Percentiles rank a stretch among this genome's conserved stretches.
Evolutionary conservation across 2,888 invertebrate species (phyloP).

Genomic region (Incurvaria masculella): DNA sequence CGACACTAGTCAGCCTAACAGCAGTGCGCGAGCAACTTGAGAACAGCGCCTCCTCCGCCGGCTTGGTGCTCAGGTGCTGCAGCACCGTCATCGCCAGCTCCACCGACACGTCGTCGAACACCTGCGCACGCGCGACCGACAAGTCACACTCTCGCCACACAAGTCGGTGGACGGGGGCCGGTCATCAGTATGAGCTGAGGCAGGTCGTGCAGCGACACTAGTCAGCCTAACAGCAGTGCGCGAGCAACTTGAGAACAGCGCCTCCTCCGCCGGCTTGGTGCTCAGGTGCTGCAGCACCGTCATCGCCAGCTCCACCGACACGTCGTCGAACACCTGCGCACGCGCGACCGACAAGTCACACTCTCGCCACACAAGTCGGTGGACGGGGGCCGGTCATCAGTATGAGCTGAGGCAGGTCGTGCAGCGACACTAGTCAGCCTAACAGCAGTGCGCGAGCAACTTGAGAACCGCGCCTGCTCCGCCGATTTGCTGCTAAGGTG

Average conservation of each 20-base stretch:
- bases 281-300: slow-evolving; percentile 87
- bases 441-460: too few relatives aligned
- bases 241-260: slow-evolving; percentile 76
- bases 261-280: slow-evolving; percentile 74
- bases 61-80: slow-evolving; percentile 80
- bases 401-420: too few relatives aligned
- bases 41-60: slow-evolving; percentile 76
- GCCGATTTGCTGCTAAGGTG: too few relatives aligned
- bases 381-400: too few relatives aligned
- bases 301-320: slow-evolving; percentile 89
- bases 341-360: too few relatives aligned
- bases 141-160: too few relatives aligned
- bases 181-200: slow-evolving; percentile 89
- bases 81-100: slow-evolving; percentile 89
- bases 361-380: too few relatives aligned
- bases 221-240: slow-evolving; percentile 66
- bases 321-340: slow-evolving; percentile 92
- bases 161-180: slow-evolving; percentile 84
- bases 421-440: too few relatives aligned
- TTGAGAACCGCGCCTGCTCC: too few relatives aligned
- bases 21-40: slow-evolving; percentile 74
- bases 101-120: slow-evolving; percentile 91
- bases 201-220: slow-evolving; percentile 79
- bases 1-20: slow-evolving; percentile 73
- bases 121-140: too few relatives aligned